Conservation (phyloP, 2,888 invertebrate genomes). For the Bellardia pandia region DNA sequence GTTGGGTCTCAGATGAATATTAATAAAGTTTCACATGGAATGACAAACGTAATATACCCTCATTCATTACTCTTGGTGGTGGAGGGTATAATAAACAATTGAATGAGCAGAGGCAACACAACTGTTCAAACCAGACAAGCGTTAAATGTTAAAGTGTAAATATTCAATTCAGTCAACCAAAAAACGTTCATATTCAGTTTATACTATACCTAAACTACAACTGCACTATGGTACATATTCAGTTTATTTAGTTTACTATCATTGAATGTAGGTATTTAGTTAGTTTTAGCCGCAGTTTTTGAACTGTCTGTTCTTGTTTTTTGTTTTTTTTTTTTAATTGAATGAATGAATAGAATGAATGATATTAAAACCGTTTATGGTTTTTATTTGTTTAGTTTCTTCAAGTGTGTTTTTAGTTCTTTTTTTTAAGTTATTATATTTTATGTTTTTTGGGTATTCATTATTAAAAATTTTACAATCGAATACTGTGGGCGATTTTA, state of each 20-base stretch:
- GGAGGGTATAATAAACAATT: slow-evolving; percentile 12
- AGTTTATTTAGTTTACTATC: slow-evolving; percentile 4
- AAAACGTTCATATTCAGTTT: slow-evolving; percentile 28
- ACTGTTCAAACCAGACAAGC: slow-evolving; percentile 61
- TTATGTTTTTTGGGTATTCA: not conserved
- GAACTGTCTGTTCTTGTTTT: slow-evolving; percentile 28
- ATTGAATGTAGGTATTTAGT: not conserved
- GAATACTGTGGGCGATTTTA: slow-evolving; percentile 51
- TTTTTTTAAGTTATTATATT: not conserved
- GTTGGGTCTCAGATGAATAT: too few relatives aligned
- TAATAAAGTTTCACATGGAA: too few relatives aligned
- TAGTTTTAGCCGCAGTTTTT: slow-evolving; percentile 17
- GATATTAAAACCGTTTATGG: slow-evolving; percentile 37
- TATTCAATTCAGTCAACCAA: slow-evolving; percentile 60
- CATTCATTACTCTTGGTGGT: too few relatives aligned
- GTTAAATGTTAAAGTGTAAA: slow-evolving; percentile 73
- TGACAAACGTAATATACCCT: too few relatives aligned
- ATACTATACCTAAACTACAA: too few relatives aligned
- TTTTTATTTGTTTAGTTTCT: slow-evolving; percentile 24
- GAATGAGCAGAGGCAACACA: slow-evolving; percentile 54
- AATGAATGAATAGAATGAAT: slow-evolving; percentile 35
- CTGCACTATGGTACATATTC: too few relatives aligned
- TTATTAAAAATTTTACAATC: slow-evolving; percentile 13
- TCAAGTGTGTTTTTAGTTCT: slow-evolving; percentile 28
- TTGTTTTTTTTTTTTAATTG: slow-evolving; percentile 15